Percentiles rank a stretch among this genome's conserved stretches.
Conservation (phyloP, 2,113 vertebrate genomes). For the Anseranas semipalmata region DNA sequence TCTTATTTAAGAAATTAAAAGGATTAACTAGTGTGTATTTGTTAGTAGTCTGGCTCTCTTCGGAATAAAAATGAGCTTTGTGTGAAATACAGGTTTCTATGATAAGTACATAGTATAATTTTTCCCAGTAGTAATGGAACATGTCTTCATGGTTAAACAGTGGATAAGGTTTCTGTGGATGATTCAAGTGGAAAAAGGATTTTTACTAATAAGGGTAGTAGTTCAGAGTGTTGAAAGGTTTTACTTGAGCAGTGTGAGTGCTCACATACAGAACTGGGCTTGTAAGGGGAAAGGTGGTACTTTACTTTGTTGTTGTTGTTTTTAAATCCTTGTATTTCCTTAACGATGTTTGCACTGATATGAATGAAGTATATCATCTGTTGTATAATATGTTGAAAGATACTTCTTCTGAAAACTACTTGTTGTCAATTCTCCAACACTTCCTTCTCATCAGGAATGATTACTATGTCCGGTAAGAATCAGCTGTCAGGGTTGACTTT, state of each 20-base stretch:
- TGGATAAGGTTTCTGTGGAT: background rate
- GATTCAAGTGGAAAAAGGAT: background rate
- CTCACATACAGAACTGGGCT: background rate
- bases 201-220: background rate
- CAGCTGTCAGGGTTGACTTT: background rate
- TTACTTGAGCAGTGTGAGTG: background rate
- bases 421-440: conserved; percentile 95
- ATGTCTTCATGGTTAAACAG: background rate
- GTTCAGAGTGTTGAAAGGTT: background rate
- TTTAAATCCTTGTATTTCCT: conserved; percentile 65
- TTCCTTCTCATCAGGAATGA: conserved; percentile 95
- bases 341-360: conserved; percentile 87
- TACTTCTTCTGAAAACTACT: conserved; percentile 89
- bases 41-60: background rate
- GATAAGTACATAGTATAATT: rapidly evolving
- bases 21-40: background rate
- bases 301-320: rapidly evolving
- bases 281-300: background rate
- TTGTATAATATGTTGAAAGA: conserved; percentile 96
- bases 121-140: background rate
- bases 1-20: background rate
- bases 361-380: conserved; percentile 94
- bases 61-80: background rate
- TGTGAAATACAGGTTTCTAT: background rate
- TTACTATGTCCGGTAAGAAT: conserved; percentile 92